A percentile compares a stretch with the other conserved stretches of the same genome.
phyloP scores from a whole-genome alignment of 2,888 invertebrate genomes.

The Vanessa cardui region DNA sequence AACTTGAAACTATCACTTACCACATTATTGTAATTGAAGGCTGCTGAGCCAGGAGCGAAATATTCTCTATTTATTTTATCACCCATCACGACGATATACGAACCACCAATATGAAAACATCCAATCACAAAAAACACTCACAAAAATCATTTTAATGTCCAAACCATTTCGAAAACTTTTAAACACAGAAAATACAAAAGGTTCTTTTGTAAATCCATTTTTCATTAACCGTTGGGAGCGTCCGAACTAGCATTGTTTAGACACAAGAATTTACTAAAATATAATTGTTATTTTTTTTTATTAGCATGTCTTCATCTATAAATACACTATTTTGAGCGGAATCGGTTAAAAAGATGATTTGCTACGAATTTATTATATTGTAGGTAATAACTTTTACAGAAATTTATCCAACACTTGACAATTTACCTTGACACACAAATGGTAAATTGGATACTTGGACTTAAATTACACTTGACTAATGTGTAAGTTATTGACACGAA shows the following conservation, averaged over 20 bases:
- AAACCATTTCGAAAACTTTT: conserved; percentile 46
- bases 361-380: conserved; percentile 2
- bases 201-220: conserved; percentile 39
- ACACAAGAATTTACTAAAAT: conserved; percentile 13
- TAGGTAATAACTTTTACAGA: conserved; percentile 20
- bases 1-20: conserved; percentile 55
- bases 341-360: background rate
- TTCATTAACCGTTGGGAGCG: conserved; percentile 60
- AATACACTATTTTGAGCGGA: background rate
- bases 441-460: conserved; percentile 19
- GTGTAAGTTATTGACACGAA: background rate
- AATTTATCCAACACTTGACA: conserved; percentile 44
- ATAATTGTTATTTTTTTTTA: background rate
- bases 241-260: conserved; percentile 66
- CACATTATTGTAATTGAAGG: conserved; percentile 80
- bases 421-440: conserved; percentile 62
- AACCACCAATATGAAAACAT: conserved; percentile 42
- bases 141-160: conserved; percentile 47
- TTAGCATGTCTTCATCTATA: background rate
- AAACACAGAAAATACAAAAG: conserved; percentile 41
- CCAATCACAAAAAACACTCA: conserved; percentile 47
- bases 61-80: conserved; percentile 75
- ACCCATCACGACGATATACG: conserved; percentile 58
- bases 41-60: conserved; percentile 68
- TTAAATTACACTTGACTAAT: background rate